phyloP scores from a whole-genome alignment of 2,113 vertebrate species.

The Regulus satrapa region DNA sequence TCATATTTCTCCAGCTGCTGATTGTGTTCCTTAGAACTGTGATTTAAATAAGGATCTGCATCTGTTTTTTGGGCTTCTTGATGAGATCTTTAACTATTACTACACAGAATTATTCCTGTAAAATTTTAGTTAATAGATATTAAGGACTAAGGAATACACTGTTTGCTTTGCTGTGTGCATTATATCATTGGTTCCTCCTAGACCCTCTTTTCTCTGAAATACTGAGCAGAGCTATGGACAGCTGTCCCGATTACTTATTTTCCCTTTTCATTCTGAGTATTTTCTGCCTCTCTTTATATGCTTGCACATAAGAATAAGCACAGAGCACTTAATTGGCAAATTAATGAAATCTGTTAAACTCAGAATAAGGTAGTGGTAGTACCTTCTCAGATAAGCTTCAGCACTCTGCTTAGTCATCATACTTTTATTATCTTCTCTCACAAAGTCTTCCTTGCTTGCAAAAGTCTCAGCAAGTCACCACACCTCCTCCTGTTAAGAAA shows the following conservation, averaged over 20 bases:
- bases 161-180: not conserved
- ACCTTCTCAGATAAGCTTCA: conserved; percentile 37
- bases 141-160: not conserved
- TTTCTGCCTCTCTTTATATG: not conserved
- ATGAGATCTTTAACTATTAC: not conserved
- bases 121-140: not conserved
- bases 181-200: not conserved
- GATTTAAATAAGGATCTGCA: not conserved
- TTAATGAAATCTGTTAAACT: not conserved
- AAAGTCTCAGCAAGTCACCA: conserved; percentile 37
- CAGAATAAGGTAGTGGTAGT: not conserved
- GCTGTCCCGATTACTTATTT: not conserved
- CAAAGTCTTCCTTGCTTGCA: conserved; percentile 13
- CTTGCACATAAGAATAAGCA: not conserved
- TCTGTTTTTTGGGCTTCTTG: not conserved
- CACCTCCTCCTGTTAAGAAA: conserved; percentile 38
- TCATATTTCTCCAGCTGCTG: not conserved
- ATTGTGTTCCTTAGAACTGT: not conserved
- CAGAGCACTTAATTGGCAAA: not conserved
- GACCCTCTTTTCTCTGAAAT: not conserved
- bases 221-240: not conserved
- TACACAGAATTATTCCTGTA: not conserved
- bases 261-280: not conserved
- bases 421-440: conserved; percentile 32
- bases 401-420: conserved; percentile 28